These are phyloP conservation scores for Eupeodes corollae DNA, from an alignment of 1,140 invertebrate genomes.

Conservation along the genomic window DNA sequence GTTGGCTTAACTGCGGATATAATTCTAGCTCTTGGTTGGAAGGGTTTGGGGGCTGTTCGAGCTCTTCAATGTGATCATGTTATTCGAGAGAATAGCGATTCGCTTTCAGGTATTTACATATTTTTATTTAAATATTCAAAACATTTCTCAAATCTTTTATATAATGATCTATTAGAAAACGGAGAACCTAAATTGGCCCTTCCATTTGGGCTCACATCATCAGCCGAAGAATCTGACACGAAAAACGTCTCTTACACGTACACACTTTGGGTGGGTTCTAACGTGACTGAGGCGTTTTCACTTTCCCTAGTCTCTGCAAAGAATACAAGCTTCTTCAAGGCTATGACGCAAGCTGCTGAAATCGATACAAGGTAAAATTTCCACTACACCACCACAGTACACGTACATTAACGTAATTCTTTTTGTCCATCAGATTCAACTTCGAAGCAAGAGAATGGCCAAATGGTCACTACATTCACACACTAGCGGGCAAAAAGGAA, in stretches of 20 bases:
- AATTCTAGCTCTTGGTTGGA: slow-evolving; percentile 56
- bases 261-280: slow-evolving; percentile 73
- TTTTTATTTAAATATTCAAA: neutral
- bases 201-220: slow-evolving; percentile 37
- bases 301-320: slow-evolving; percentile 31
- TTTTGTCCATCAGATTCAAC: slow-evolving; percentile 38
- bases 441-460: slow-evolving; percentile 78
- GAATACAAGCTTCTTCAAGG: slow-evolving; percentile 55
- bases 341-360: slow-evolving; percentile 74
- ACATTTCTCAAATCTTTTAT: neutral
- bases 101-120: slow-evolving; percentile 17
- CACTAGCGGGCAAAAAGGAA: slow-evolving; percentile 71
- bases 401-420: neutral
- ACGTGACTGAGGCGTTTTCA: slow-evolving; percentile 47
- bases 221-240: slow-evolving; percentile 49
- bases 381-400: neutral
- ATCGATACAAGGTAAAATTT: slow-evolving; percentile 45
- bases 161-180: slow-evolving; percentile 20
- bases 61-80: slow-evolving; percentile 53
- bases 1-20: slow-evolving; percentile 62
- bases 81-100: slow-evolving; percentile 35
- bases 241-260: slow-evolving; percentile 67
- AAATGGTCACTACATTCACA: slow-evolving; percentile 81
- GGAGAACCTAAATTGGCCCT: slow-evolving; percentile 34
- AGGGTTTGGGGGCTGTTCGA: slow-evolving; percentile 53